A percentile compares a stretch with the other conserved stretches of the same genome.
These are phyloP conservation scores for Caenorhabditis doughertyi DNA, from an alignment of 2,888 invertebrate genomes.

Conservation along the genomic window DNA sequence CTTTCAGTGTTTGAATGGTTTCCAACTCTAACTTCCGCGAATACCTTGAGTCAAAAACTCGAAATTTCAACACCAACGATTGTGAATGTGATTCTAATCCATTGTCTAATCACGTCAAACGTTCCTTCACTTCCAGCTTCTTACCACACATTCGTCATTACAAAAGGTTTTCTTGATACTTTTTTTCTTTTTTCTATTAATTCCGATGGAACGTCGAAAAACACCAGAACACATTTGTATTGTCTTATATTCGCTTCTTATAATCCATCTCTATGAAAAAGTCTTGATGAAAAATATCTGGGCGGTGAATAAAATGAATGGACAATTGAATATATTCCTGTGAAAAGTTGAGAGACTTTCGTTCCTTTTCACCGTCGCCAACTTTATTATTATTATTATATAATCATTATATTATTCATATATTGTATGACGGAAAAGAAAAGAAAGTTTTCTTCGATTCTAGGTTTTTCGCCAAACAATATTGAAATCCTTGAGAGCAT, in stretches of 20 bases:
- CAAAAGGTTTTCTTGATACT: conserved; percentile 21
- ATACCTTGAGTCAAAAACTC: conserved; percentile 30
- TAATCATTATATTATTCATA: conserved; percentile 62
- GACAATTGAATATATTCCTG: conserved; percentile 20
- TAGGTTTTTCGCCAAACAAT: conserved; percentile 55
- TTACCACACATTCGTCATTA: conserved; percentile 24
- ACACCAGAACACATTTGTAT: conserved; percentile 43
- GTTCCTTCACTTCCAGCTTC: conserved; percentile 10
- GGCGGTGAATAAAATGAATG: conserved; percentile 15
- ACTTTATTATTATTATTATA: conserved; percentile 41
- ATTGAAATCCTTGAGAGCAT: conserved; percentile 60
- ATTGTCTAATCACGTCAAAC: conserved; percentile 44
- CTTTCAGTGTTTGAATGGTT: conserved; percentile 21
- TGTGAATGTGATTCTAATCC: conserved; percentile 41
- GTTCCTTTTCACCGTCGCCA: conserved; percentile 26
- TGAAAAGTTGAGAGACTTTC: conserved; percentile 50
- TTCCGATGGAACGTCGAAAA: conserved; percentile 20
- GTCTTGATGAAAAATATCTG: conserved; percentile 41
- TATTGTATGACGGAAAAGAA: conserved; percentile 40
- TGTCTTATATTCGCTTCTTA: conserved; percentile 32
- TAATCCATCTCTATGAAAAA: conserved; percentile 50
- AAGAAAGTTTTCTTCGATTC: conserved; percentile 31
- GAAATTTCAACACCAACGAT: conserved; percentile 22
- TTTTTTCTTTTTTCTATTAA: background rate
- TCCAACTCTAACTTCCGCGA: conserved; percentile 25